Conservation (phyloP, 2,797 vertebrate species). For the Loriculus beryllinus region DNA sequence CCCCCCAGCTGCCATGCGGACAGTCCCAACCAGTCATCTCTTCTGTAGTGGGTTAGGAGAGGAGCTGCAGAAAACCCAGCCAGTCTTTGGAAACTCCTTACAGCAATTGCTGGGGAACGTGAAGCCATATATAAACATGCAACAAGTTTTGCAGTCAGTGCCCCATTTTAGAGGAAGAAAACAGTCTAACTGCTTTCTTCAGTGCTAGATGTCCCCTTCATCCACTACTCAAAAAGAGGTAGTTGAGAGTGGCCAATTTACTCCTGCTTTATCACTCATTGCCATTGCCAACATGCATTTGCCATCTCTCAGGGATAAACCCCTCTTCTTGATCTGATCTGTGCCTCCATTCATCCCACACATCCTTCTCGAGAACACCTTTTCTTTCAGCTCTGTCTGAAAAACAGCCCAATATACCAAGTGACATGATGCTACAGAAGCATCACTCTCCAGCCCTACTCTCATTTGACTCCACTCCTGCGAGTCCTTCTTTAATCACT, state of each 20-base stretch:
- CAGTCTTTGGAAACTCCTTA: neutral
- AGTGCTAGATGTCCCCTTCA: neutral
- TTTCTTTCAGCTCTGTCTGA: neutral
- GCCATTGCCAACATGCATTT: rapidly evolving
- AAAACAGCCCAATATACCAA: neutral
- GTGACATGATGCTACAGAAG: neutral
- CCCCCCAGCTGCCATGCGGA: neutral
- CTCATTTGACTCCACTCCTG: rapidly evolving
- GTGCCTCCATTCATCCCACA: neutral
- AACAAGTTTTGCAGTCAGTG: neutral
- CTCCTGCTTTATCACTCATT: neutral
- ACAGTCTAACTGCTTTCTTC: neutral
- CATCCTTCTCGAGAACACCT: neutral
- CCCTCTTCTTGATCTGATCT: neutral
- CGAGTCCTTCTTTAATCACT: rapidly evolving
- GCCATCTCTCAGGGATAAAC: neutral
- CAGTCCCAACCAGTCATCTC: rapidly evolving
- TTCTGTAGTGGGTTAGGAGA: neutral
- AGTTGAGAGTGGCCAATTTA: neutral
- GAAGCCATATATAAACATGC: rapidly evolving
- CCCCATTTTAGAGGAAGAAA: neutral
- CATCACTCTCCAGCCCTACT: rapidly evolving
- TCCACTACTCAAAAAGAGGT: neutral
- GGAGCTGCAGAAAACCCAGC: neutral
- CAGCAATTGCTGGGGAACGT: neutral